Conservation (phyloP, 2,888 invertebrate species). For the Hecatera dysodea region DNA sequence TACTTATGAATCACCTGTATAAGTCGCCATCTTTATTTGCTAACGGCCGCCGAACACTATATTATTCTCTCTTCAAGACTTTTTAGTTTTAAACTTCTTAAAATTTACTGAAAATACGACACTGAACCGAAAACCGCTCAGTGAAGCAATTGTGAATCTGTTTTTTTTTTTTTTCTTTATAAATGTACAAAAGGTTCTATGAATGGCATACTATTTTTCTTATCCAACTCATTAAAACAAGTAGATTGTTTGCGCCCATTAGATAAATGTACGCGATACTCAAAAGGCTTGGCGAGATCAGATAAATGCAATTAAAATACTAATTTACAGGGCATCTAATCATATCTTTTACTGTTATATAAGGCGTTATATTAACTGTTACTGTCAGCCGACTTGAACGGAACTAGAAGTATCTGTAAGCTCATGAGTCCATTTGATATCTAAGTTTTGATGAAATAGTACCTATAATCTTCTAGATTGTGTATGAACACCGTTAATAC, state of each 20-base stretch:
- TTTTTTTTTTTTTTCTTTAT: not conserved
- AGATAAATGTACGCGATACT: constrained; percentile 56
- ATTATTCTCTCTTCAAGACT: no score
- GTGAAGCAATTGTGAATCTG: not conserved
- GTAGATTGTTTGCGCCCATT: constrained; percentile 49
- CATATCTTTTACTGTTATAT: constrained; percentile 40
- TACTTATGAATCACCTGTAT: no score
- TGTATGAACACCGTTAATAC: no score
- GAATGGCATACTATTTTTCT: constrained; percentile 5
- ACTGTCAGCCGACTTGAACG: constrained; percentile 4
- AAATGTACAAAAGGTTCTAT: not conserved
- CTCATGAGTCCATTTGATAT: no score
- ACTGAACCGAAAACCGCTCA: not conserved
- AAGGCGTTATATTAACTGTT: constrained; percentile 42
- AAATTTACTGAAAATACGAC: not conserved
- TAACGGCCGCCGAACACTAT: no score
- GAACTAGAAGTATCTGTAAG: not conserved
- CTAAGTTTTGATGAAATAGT: not conserved
- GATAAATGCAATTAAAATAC: constrained; percentile 65
- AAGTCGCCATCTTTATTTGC: no score
- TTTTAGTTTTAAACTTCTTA: no score
- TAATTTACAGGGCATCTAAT: constrained; percentile 60
- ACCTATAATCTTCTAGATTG: not conserved
- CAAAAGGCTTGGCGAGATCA: constrained; percentile 59
- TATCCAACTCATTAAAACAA: constrained; percentile 34